phyloP scores from a whole-genome alignment of 1,140 invertebrate genomes.

The Akabosia matsudoensis region DNA sequence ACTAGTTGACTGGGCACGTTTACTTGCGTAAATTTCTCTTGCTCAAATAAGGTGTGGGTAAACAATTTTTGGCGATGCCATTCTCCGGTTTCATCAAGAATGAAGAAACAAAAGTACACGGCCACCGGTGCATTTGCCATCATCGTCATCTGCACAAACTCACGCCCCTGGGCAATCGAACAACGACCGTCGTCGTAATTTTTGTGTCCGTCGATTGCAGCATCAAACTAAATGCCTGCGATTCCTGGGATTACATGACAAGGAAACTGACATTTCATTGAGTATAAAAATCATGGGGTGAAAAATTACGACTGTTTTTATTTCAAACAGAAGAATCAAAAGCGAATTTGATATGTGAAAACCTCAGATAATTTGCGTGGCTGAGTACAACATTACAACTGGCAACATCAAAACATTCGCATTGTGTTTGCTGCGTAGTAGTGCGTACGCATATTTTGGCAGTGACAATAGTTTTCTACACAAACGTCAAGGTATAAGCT shows the following conservation, averaged over 20 bases:
- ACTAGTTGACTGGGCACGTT: too few relatives aligned
- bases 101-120: neutral
- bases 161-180: too few relatives aligned
- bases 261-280: neutral
- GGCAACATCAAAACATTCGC: too few relatives aligned
- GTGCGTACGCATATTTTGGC: constrained; percentile 12
- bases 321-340: too few relatives aligned
- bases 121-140: neutral
- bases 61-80: constrained; percentile 10
- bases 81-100: constrained; percentile 15
- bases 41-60: constrained; percentile 3
- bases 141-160: neutral
- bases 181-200: too few relatives aligned
- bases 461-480: neutral
- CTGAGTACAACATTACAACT: neutral
- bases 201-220: too few relatives aligned
- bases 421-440: too few relatives aligned
- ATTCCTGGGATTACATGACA: constrained; percentile 6
- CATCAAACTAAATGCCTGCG: neutral
- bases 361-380: neutral
- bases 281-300: neutral
- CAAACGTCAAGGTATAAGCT: neutral
- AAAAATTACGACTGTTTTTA: too few relatives aligned
- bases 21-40: neutral
- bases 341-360: too few relatives aligned